Base-by-base conservation (phyloP, 2,888 invertebrate species). In the Sialis fuliginosa region DNA sequence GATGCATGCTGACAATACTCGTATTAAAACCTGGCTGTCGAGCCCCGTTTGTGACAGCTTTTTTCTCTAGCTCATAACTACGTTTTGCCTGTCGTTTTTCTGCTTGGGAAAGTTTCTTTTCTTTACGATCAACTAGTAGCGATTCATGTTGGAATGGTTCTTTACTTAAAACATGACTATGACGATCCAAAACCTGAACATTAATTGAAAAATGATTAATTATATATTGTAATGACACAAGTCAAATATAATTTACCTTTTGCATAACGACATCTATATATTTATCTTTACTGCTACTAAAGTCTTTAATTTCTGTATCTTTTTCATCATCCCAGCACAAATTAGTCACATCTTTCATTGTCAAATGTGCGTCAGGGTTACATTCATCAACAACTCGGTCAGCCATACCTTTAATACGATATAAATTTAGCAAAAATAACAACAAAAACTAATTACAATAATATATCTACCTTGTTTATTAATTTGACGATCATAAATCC, bases 361-460 rank as follows among this genome's bases (percentile, higher is more conserved):
- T 87, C 33, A 91, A 69, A 62, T 89, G 89, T 1, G 93, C 92
- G 60, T 97, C 93, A 0, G 96, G 95, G 64, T 96, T 93, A 59
- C 95, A 86, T 62, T 98, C 97, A 67, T 98, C 97, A 0, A 98
- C 95, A 5, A 98, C 95, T 10, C 97, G 75, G 65, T 97, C 95
- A 0, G 96, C 88, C 87, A 97, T 93, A 49, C 66, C 65, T 65
- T 45, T 5, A 12, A 33, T 31, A 33, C 10, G n/a, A 33, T 33
- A 30, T n/a, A 33, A 34, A 33, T 12, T 4, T 10, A 33, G n/a
- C 33, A 6, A 31, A 42, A 9, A n/a, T 4, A 31, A 31, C 10
- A 13, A 6, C 13, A 10, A 12, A n/a, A 40, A 13, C 9, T 42
- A 6, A 22, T 41, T 22, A 41, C 6, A 95, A 90, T 12, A 63